Percentiles rank a stretch among this genome's conserved stretches.
These are phyloP conservation scores for Prunella strophiata DNA, from an alignment of 2,797 vertebrate species.

Conservation along the genomic window DNA sequence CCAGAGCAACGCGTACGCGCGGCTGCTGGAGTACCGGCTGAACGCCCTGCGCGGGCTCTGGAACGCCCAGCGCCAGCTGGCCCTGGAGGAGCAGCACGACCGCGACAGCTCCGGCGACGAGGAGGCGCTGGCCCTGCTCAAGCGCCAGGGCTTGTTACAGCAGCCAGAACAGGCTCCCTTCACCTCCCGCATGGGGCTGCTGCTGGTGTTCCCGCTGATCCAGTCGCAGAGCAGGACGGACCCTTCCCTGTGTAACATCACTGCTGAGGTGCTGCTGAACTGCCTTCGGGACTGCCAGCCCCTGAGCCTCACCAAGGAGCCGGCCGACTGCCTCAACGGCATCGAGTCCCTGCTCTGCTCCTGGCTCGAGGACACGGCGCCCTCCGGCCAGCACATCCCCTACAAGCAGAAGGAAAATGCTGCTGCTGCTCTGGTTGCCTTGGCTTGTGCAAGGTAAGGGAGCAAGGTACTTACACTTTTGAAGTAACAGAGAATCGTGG, in stretches of 20 bases:
- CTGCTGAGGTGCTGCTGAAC: constrained; percentile 94
- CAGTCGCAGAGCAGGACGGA: constrained; percentile 97
- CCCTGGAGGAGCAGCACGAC: constrained; percentile 84
- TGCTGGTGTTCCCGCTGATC: constrained; percentile 96
- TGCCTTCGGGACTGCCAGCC: constrained; percentile 99
- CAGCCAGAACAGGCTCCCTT: constrained; percentile 96
- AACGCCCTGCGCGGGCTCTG: constrained; percentile 96
- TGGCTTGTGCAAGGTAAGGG: constrained; percentile 95
- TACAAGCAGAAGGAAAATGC: constrained; percentile 96
- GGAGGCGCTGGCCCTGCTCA: constrained; percentile 92
- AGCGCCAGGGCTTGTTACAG: constrained; percentile 93
- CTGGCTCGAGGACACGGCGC: constrained; percentile 91
- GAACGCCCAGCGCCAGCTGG: constrained; percentile 92
- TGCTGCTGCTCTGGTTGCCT: constrained; percentile 95
- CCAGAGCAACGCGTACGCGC: constrained; percentile 98
- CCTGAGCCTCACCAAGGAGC: constrained; percentile 97
- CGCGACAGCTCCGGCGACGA: constrained; percentile 87
- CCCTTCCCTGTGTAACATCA: constrained; percentile 95
- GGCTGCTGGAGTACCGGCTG: constrained; percentile 94
- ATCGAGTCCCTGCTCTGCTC: constrained; percentile 95
- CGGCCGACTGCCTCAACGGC: constrained; percentile 95
- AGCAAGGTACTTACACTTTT: no score
- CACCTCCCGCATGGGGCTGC: constrained; percentile 93
- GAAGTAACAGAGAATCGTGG: accelerated
- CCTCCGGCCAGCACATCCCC: constrained; percentile 81